These are phyloP conservation scores for Drosophila sp. DNA, from an alignment of 1,140 invertebrate species.

Conservation along the genomic window DNA sequence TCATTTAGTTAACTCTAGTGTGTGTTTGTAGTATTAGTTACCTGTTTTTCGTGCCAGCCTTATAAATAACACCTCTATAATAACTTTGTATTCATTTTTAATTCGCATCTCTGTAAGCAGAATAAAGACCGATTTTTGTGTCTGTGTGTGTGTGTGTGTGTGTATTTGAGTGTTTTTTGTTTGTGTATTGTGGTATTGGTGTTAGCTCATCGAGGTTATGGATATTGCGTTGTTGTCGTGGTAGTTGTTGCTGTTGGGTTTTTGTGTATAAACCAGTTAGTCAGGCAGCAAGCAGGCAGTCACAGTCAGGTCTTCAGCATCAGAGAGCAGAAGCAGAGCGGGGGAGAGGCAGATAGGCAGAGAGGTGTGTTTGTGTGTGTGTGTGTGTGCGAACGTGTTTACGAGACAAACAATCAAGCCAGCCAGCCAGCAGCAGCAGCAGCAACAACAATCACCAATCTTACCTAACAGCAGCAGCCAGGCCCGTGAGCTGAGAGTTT, in stretches of 20 bases:
- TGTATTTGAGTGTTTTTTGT: neutral
- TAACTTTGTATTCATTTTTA: slow-evolving; percentile 77
- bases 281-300: slow-evolving; percentile 47
- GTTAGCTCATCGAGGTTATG: slow-evolving; percentile 81
- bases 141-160: slow-evolving; percentile 16
- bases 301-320: slow-evolving; percentile 72
- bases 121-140: slow-evolving; percentile 51
- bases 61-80: slow-evolving; percentile 79
- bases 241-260: slow-evolving; percentile 44
- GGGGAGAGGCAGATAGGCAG: slow-evolving; percentile 24
- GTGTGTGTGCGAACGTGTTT: slow-evolving; percentile 66
- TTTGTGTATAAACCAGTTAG: slow-evolving; percentile 76
- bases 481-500: slow-evolving; percentile 43
- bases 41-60: slow-evolving; percentile 27
- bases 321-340: slow-evolving; percentile 41
- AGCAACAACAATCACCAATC: slow-evolving; percentile 57
- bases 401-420: slow-evolving; percentile 55
- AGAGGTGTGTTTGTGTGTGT: slow-evolving; percentile 30
- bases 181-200: slow-evolving; percentile 55
- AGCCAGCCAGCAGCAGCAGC: slow-evolving; percentile 45
- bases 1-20: slow-evolving; percentile 47
- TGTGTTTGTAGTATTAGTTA: slow-evolving; percentile 45
- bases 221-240: slow-evolving; percentile 73
- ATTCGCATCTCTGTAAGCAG: slow-evolving; percentile 66
- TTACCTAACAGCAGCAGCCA: slow-evolving; percentile 73